A percentile compares a stretch with the other conserved stretches of the same genome.
phyloP scores from a whole-genome alignment of 2,113 vertebrate genomes.

The Pampusana beccarii region DNA sequence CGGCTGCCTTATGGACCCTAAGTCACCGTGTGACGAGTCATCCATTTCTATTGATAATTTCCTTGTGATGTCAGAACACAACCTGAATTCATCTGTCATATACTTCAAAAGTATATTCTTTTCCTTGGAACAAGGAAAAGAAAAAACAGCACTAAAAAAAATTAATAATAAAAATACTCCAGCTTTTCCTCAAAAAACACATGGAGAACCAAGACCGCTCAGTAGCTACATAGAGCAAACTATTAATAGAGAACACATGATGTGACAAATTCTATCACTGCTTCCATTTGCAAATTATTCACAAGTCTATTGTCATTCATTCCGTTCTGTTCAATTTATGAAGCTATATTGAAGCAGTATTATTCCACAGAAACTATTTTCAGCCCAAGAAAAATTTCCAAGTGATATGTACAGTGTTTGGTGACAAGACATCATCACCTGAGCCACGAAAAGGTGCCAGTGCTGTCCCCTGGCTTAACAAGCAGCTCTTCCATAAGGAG shows the following conservation, averaged over 20 bases:
- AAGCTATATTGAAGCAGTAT: conserved; percentile 9
- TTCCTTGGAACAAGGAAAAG: not conserved
- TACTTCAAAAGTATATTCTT: conserved; percentile 72
- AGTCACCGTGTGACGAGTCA: conserved; percentile 68
- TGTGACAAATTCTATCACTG: conserved; percentile 27
- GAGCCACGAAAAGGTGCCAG: not conserved
- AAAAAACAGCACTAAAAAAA: not conserved
- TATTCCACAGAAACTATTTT: conserved; percentile 20
- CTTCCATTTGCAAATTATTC: conserved; percentile 44
- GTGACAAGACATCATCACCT: not conserved
- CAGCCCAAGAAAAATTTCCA: not conserved
- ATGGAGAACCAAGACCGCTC: not conserved
- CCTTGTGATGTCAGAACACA: conserved; percentile 70
- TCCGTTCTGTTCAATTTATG: not conserved
- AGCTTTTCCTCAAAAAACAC: conserved; percentile 52
- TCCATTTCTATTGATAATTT: conserved; percentile 78
- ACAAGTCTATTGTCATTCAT: conserved; percentile 28
- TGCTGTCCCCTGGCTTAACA: not conserved
- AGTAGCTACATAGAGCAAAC: not conserved
- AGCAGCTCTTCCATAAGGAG: not conserved
- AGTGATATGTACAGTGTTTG: conserved; percentile 18
- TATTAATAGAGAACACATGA: conserved; percentile 16
- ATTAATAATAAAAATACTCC: not conserved
- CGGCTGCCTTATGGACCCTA: conserved; percentile 61
- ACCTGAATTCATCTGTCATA: conserved; percentile 69